phyloP scores from a whole-genome alignment of 2,888 invertebrate species.

The Trichopoda pennipes region DNA sequence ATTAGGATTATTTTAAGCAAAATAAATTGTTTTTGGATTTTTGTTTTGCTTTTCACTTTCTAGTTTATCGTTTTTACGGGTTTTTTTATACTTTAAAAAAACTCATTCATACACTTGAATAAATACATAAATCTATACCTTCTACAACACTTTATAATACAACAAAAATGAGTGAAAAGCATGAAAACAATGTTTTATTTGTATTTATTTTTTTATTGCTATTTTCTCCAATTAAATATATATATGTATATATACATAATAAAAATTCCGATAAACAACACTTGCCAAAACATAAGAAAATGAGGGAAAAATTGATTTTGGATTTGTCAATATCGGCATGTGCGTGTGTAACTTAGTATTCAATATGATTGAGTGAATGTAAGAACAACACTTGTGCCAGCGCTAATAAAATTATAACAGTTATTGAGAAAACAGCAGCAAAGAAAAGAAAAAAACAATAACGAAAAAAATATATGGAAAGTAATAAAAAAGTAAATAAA shows the following conservation, averaged over 20 bases:
- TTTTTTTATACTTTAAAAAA: too few species aligned
- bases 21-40: conserved; percentile 69
- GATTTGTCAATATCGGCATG: not conserved
- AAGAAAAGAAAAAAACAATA: conserved; percentile 26
- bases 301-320: conserved; percentile 33
- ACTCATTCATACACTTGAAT: too few species aligned
- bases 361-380: conserved; percentile 10
- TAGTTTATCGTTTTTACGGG: conserved; percentile 33
- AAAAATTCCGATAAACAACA: conserved; percentile 60
- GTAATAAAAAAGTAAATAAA: conserved; percentile 62
- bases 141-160: conserved; percentile 8
- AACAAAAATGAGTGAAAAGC: not conserved
- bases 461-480: conserved; percentile 61
- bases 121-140: not conserved
- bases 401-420: conserved; percentile 66
- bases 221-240: not conserved
- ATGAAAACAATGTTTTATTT: not conserved
- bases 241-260: too few species aligned
- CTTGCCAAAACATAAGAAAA: conserved; percentile 7
- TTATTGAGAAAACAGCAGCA: conserved; percentile 25
- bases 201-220: not conserved
- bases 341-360: not conserved
- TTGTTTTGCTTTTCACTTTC: conserved; percentile 73
- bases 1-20: not conserved
- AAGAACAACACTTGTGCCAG: conserved; percentile 66